These are phyloP conservation scores for Orthonevra nobilis DNA, from an alignment of 2,888 invertebrate species.

Conservation along the genomic window DNA sequence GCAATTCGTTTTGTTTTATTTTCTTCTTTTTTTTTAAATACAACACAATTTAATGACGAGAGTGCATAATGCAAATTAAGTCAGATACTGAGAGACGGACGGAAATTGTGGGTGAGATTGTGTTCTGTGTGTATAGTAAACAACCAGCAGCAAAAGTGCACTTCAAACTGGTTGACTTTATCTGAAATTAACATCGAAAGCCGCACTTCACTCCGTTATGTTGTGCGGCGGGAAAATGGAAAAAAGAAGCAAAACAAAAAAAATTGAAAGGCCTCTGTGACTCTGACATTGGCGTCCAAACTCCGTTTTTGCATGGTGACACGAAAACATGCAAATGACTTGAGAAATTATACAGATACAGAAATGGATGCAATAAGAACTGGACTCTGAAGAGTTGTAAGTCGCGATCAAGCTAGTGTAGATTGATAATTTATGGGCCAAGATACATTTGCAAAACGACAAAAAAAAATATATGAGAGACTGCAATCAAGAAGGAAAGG, in stretches of 20 bases:
- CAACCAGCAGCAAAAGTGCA: slow-evolving; percentile 65
- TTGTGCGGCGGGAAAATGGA: too few species aligned
- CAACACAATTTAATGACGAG: slow-evolving; percentile 50
- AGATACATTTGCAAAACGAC: slow-evolving; percentile 26
- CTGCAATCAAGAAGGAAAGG: slow-evolving; percentile 25
- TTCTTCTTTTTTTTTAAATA: slow-evolving; percentile 21
- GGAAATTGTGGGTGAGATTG: slow-evolving; percentile 62
- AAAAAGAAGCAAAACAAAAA: too few species aligned
- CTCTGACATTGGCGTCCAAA: slow-evolving; percentile 46
- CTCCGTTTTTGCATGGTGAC: slow-evolving; percentile 67
- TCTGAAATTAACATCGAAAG: slow-evolving; percentile 69
- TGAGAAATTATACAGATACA: slow-evolving; percentile 61
- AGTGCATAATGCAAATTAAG: slow-evolving; percentile 68
- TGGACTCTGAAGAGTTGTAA: slow-evolving; percentile 30
- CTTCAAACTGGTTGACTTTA: slow-evolving; percentile 70
- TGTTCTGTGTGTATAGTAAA: slow-evolving; percentile 21
- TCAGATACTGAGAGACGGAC: slow-evolving; percentile 18
- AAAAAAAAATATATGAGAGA: slow-evolving; percentile 35
- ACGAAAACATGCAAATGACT: slow-evolving; percentile 69
- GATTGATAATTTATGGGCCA: slow-evolving; percentile 37
- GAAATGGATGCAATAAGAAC: slow-evolving; percentile 48
- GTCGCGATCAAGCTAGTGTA: slow-evolving; percentile 60
- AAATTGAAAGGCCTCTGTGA: slow-evolving; percentile 47
- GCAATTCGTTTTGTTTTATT: not conserved
- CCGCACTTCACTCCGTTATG: slow-evolving; percentile 63